Evolutionary conservation across 2,113 vertebrate genomes (phyloP).

Genomic region (Epinephelus fuscoguttatus): DNA sequence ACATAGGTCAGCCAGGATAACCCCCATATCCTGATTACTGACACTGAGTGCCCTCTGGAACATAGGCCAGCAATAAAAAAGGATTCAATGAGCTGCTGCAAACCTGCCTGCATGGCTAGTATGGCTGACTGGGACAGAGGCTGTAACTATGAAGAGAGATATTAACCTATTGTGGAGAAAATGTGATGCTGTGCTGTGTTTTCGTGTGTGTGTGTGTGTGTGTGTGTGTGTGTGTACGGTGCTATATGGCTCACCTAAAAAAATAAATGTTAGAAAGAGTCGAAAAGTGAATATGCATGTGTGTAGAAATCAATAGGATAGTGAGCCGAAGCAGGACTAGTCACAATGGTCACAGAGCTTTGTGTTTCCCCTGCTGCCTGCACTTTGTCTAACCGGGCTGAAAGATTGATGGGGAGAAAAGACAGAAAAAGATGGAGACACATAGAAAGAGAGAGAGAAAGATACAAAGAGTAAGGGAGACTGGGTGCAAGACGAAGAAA

Average conservation of each 20-base stretch:
- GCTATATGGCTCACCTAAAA: not conserved
- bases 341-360: conserved; percentile 59
- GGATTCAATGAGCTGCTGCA: conserved; percentile 65
- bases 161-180: conserved; percentile 13
- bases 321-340: conserved; percentile 33
- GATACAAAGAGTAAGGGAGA: conserved; percentile 7
- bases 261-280: not conserved
- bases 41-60: conserved; percentile 81
- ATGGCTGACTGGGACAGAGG: conserved; percentile 21
- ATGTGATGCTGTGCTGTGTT: not conserved
- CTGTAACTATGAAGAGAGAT: conserved; percentile 26
- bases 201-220: not conserved
- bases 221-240: not conserved
- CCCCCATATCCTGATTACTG: conserved; percentile 88
- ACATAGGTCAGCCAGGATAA: conserved; percentile 87
- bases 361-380: conserved; percentile 69
- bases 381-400: conserved; percentile 61
- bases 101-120: conserved; percentile 27
- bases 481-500: not conserved
- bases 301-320: conserved; percentile 37
- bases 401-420: conserved; percentile 73
- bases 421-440: conserved; percentile 12
- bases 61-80: conserved; percentile 78
- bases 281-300: conserved; percentile 39
- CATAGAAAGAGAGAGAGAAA: conserved; percentile 22